These are phyloP conservation scores for Engraulis encrasicolus DNA, from an alignment of 2,113 vertebrate species.

Conservation along the genomic window DNA sequence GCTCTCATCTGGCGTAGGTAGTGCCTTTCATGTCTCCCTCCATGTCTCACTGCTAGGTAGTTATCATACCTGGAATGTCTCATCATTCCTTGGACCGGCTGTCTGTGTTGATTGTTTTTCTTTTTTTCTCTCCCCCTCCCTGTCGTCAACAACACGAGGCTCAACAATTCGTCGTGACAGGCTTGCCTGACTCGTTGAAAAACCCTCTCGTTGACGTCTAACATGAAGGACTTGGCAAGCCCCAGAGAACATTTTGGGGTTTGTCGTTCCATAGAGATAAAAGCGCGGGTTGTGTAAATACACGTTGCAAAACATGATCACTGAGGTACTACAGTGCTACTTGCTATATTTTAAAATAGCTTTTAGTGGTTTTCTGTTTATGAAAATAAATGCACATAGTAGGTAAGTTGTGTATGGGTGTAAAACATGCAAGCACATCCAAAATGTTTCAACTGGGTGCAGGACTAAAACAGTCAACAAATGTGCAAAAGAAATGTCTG, in stretches of 20 bases:
- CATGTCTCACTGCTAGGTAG: constrained; percentile 40
- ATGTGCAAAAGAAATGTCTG: no score
- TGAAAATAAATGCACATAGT: no score
- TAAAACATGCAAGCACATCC: background rate
- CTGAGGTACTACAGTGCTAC: background rate
- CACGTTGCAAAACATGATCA: no score
- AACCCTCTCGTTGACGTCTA: background rate
- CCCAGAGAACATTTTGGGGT: background rate
- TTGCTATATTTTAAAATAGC: no score
- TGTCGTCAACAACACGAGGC: constrained; percentile 8
- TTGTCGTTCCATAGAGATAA: background rate
- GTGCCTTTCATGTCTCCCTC: constrained; percentile 30
- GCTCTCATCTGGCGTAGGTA: constrained; percentile 53
- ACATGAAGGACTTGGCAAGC: constrained; percentile 6
- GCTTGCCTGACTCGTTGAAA: constrained; percentile 1
- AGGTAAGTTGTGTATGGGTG: background rate
- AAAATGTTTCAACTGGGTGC: no score
- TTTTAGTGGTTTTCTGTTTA: no score
- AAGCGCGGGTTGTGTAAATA: background rate
- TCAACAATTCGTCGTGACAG: constrained; percentile 17
- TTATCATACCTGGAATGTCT: constrained; percentile 47
- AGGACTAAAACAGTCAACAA: no score
- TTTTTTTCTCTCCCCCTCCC: background rate
- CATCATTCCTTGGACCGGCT: constrained; percentile 24
- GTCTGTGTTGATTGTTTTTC: constrained; percentile 1